Conservation (phyloP, 2,888 invertebrate species). For the Coenonympha glycerion region DNA sequence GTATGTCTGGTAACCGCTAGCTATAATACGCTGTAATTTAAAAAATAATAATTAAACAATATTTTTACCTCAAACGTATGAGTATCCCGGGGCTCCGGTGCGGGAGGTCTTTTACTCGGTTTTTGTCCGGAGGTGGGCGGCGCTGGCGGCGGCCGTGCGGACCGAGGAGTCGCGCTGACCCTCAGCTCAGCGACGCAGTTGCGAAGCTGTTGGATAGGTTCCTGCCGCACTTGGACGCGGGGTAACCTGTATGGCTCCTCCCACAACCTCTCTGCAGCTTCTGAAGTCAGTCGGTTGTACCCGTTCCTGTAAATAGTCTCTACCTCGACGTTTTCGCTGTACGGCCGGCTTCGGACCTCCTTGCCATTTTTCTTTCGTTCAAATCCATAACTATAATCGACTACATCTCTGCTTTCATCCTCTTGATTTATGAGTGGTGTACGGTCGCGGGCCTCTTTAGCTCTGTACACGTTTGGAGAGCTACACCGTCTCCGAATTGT, state of each 20-base stretch:
- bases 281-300: slow-evolving; percentile 51
- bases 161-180: slow-evolving; percentile 62
- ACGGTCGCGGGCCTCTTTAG: slow-evolving; percentile 51
- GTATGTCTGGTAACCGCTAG: too few relatives aligned
- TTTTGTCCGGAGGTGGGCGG: slow-evolving; percentile 43
- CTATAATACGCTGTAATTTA: too few relatives aligned
- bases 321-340: slow-evolving; percentile 67
- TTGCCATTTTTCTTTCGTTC: slow-evolving; percentile 53
- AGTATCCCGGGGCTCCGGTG: slow-evolving; percentile 63
- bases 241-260: slow-evolving; percentile 67
- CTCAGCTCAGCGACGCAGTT: slow-evolving; percentile 63
- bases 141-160: slow-evolving; percentile 58
- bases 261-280: slow-evolving; percentile 55
- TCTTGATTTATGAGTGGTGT: slow-evolving; percentile 55
- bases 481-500: slow-evolving; percentile 62
- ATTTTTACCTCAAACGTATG: slow-evolving; percentile 60
- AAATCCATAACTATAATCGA: slow-evolving; percentile 54
- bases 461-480: slow-evolving; percentile 65
- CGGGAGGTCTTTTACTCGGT: slow-evolving; percentile 50
- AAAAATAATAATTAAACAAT: not conserved
- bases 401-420: slow-evolving; percentile 61
- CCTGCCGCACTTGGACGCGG: slow-evolving; percentile 57
- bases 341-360: slow-evolving; percentile 58
- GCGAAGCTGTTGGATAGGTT: slow-evolving; percentile 58
- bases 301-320: slow-evolving; percentile 62